These are phyloP conservation scores for Kuschelorhynchus macadamiae DNA, from an alignment of 2,888 invertebrate genomes.

Conservation along the genomic window DNA sequence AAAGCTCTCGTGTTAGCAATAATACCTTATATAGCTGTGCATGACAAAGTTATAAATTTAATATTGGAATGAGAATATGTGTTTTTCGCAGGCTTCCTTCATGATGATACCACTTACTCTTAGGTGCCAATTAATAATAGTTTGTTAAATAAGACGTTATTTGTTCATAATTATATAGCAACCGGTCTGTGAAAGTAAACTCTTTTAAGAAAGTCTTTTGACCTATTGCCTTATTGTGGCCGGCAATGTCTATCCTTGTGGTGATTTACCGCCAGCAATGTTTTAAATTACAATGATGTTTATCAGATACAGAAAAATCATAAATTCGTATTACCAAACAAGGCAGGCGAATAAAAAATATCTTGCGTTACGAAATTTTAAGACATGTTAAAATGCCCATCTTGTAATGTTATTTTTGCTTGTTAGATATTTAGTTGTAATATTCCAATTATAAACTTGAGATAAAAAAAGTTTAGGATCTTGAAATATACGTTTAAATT, in stretches of 20 bases:
- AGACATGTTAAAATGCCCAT: too few species aligned
- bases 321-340: neutral
- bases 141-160: slow-evolving; percentile 23
- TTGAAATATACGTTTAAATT: too few species aligned
- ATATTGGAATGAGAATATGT: too few species aligned
- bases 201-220: slow-evolving; percentile 36
- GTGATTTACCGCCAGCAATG: slow-evolving; percentile 17
- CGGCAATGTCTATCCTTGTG: slow-evolving; percentile 18
- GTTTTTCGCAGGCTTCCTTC: neutral
- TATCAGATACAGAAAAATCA: neutral
- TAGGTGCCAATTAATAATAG: neutral
- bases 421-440: too few species aligned
- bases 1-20: too few species aligned
- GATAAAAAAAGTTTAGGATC: too few species aligned
- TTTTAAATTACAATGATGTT: neutral
- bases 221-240: slow-evolving; percentile 32
- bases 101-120: slow-evolving; percentile 5
- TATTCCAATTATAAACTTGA: too few species aligned
- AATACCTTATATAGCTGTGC: too few species aligned
- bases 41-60: too few species aligned
- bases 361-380: too few species aligned
- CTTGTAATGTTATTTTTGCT: too few species aligned
- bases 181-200: slow-evolving; percentile 32
- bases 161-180: slow-evolving; percentile 26
- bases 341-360: neutral